phyloP scores from a whole-genome alignment of 1,140 invertebrate genomes.

The Drosophila truncata region DNA sequence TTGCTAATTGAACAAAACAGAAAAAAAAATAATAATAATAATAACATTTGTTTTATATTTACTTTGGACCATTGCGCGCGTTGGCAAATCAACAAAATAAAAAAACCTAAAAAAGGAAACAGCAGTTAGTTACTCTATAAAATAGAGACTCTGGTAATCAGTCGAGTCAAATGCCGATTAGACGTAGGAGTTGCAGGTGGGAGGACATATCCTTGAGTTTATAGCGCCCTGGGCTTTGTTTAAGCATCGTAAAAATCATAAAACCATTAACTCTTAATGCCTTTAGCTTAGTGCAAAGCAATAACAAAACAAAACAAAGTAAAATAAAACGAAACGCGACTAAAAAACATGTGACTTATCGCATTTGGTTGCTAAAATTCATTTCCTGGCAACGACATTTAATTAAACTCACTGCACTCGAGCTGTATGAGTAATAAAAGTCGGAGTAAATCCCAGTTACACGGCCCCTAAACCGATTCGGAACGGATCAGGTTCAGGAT shows the following conservation, averaged over 20 bases:
- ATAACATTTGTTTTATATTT: conserved; percentile 14
- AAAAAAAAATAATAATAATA: background rate
- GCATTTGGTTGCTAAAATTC: conserved; percentile 39
- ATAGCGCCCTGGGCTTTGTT: background rate
- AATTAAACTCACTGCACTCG: conserved; percentile 36
- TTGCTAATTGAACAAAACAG: conserved; percentile 21
- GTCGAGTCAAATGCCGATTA: background rate
- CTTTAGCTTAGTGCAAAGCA: conserved; percentile 32
- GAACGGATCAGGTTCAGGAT: background rate
- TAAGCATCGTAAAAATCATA: conserved; percentile 25
- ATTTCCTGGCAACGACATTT: conserved; percentile 42
- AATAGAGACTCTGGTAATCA: background rate
- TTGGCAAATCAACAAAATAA: conserved; percentile 9
- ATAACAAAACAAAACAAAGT: conserved; percentile 16
- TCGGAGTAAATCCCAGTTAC: conserved; percentile 3
- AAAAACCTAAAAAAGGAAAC: background rate
- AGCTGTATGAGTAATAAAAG: conserved; percentile 26
- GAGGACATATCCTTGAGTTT: conserved; percentile 1
- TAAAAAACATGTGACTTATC: conserved; percentile 49
- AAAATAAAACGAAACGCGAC: conserved; percentile 6
- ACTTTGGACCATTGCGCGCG: background rate
- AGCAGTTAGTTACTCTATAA: conserved; percentile 4
- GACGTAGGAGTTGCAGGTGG: background rate
- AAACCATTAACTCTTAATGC: conserved; percentile 30
- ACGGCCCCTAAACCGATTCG: background rate